These are phyloP conservation scores for Lasioglossum oenotherae DNA, from an alignment of 2,888 invertebrate species.

Conservation along the genomic window DNA sequence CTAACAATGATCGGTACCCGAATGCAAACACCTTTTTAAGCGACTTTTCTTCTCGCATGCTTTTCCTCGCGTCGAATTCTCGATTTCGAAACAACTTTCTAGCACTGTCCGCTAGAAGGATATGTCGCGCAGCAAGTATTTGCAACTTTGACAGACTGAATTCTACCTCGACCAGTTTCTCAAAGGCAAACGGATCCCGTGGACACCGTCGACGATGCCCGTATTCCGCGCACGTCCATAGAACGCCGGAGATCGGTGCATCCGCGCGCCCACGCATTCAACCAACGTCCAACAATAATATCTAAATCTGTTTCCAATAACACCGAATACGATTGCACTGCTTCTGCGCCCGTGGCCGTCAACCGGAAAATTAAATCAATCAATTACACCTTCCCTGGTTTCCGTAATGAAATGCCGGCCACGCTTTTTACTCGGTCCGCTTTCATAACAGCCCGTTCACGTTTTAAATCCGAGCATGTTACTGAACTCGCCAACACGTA, in stretches of 20 bases:
- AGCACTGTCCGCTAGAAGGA: background rate
- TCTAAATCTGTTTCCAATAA: slow-evolving; percentile 17
- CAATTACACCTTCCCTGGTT: slow-evolving; percentile 35
- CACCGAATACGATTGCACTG: background rate
- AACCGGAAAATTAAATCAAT: slow-evolving; percentile 38
- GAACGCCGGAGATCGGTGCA: slow-evolving; percentile 6
- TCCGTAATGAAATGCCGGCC: slow-evolving; percentile 18
- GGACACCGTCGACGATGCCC: background rate
- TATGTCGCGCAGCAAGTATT: background rate
- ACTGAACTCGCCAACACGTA: slow-evolving; percentile 37
- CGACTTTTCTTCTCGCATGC: background rate
- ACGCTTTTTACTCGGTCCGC: slow-evolving; percentile 22
- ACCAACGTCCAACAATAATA: background rate
- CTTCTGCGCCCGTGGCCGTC: background rate
- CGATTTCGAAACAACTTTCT: background rate
- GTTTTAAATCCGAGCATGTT: slow-evolving; percentile 27
- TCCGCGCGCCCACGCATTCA: background rate
- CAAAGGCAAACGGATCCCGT: background rate
- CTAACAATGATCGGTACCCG: background rate
- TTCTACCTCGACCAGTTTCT: background rate
- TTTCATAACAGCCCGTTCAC: slow-evolving; percentile 42
- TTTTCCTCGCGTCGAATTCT: background rate
- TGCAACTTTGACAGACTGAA: background rate
- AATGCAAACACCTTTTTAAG: background rate
- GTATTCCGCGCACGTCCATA: slow-evolving; percentile 1